Base-by-base conservation (phyloP, 2,113 vertebrate species). In the Chauna torquata region DNA sequence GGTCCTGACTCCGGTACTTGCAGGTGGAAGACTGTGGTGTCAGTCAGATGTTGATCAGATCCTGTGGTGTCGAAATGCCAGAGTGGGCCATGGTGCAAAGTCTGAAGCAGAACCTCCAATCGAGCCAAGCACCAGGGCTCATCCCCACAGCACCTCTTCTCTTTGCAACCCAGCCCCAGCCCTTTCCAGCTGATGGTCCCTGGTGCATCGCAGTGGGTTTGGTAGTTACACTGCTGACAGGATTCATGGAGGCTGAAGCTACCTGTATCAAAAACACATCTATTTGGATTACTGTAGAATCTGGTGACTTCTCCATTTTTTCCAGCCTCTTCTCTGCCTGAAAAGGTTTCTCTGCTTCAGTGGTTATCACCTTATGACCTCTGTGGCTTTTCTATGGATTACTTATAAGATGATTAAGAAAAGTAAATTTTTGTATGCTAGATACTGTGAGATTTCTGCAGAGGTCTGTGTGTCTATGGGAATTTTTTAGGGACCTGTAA, bases 291-390 rank as follows among this genome's bases (percentile, higher is more conserved):
- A 40, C 9, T 34, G 12, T 59, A 64, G 32, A 7, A 65, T 78
- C 32, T 8, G 16, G 11, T 64, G 30, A 55, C 11, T 42, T 50
- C 12, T 68, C 36, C 15, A 20, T 58, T 79, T 36, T 79, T 68
- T 88, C 11, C n/a, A 24, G 11, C 52, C n/a, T 88, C 20, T 36
- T 82, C 64, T 88, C 27, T 25, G 61, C 24, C n/a, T 42, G n/a
- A 82, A 69, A 79, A 20, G 0, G 0, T 52, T 59, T 38, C 18
- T 47, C 19, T 2, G 1, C 17, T 80, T 54, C 0, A 2, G 12
- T 22, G 13, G 38, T 59, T 68, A 54, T 54, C 38, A 40, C 23
- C 16, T 80, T 68, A 28, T 59, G 36, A 66, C 16, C 19, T 74
- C 19, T 34, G 32, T 40, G 23, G 22, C 18, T 79, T 6, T 72